Evolutionary conservation across 2,888 invertebrate species (phyloP).

Genomic region (Metalampra italica): DNA sequence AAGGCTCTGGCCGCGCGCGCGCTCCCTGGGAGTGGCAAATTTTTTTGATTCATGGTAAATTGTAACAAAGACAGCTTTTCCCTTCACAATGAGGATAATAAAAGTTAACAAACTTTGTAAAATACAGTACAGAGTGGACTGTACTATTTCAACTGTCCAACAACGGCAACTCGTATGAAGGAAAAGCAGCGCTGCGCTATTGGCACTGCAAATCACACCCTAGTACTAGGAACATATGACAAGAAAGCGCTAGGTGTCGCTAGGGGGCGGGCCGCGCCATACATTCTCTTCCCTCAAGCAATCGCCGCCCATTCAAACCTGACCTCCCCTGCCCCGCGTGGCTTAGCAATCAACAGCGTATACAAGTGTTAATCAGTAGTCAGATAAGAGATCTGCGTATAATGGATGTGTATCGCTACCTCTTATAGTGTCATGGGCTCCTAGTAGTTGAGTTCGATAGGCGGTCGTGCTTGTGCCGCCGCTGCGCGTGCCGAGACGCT

Average conservation of each 20-base stretch:
- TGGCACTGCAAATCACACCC: conserved; percentile 36
- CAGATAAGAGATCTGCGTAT: conserved; percentile 37
- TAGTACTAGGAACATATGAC: conserved; percentile 67
- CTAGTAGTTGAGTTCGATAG: conserved; percentile 51
- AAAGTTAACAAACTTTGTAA: no score
- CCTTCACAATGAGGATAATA: no score
- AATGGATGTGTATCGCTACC: conserved; percentile 38
- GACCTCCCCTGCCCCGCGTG: conserved; percentile 54
- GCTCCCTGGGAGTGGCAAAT: no score
- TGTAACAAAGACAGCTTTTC: no score
- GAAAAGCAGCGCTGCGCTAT: not conserved
- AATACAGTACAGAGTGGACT: no score
- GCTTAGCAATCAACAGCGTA: conserved; percentile 16
- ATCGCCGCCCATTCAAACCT: conserved; percentile 61
- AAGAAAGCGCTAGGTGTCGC: conserved; percentile 61
- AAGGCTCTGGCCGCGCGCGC: no score
- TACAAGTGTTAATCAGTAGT: conserved; percentile 33
- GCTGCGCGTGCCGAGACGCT: not conserved
- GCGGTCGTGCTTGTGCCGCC: conserved; percentile 32
- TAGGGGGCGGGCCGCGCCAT: conserved; percentile 69
- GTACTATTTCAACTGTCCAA: no score
- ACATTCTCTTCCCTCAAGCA: conserved; percentile 54
- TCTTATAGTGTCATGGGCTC: conserved; percentile 47
- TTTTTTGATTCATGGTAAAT: no score
- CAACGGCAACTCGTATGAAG: no score